Evolutionary conservation across 2,797 vertebrate species (phyloP), one percentile per base, ranked within the genome.

Genomic region (Centropyge bicolor): DNA sequence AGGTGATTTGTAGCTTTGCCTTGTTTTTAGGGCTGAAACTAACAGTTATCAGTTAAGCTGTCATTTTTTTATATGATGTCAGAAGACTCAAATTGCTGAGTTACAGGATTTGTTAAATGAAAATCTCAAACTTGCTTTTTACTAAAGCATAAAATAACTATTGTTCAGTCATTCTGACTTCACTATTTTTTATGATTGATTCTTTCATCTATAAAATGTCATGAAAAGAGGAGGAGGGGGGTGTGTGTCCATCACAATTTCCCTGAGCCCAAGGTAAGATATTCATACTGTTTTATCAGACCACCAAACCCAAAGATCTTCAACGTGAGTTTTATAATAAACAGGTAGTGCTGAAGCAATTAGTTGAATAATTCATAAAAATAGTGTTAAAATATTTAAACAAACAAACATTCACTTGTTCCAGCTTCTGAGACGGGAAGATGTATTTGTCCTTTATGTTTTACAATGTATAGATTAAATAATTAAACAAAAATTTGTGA

Each of bases 401-500:
- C 27, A 31, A 31, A 31, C 4, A 19, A 48, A 38, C 14, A 60
- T 45, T 45, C 38, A 55, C 27, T 13, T 49, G 6, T 51, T 41
- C 9, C 45, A 51, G 40, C 49, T 41, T 64, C n/a, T 64, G 8
- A 43, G 22, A 49, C 6, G 9, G 10, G 1, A 51, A 7, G 7
- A 27, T 57, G 5, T 57, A 13, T 43, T 52, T 46, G 20, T 48
- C 2, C 24, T 3, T 6, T 56, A 11, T 41, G 31, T 55, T 45
- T 46, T 19, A 54, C 11, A 16, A 24, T 11, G 11, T 45, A 13
- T 16, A 24, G 1, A 48, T 19, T 17, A 20, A 72, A 52, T 62
- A 49, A 57, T 69, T 48, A 41, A 81, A 64, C 5, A 52, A 31
- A 45, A 22, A 48, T 35, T 41, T 22, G 27, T 36, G 16, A 72